Conservation (phyloP, 64 coral and sea anemone genomes). For the Pocillopora verrucosa region DNA sequence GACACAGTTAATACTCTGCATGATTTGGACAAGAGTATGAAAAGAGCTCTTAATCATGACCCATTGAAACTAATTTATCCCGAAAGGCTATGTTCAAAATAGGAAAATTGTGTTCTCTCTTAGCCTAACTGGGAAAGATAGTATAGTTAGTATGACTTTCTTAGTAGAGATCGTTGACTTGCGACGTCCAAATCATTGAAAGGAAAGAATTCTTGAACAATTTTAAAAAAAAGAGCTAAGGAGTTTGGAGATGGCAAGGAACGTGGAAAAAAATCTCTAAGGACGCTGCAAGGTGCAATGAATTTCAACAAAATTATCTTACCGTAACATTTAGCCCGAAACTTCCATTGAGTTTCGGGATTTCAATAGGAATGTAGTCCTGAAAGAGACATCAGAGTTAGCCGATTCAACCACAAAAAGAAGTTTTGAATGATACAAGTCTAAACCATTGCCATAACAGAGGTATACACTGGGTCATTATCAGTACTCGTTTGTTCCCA, state of each 20-base stretch:
- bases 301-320: slow-evolving; percentile 3
- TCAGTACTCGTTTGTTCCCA: too few species aligned
- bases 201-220: too few species aligned
- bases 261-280: neutral
- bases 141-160: too few species aligned
- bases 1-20: neutral
- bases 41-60: neutral
- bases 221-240: neutral
- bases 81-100: neutral
- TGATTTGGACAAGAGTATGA: neutral
- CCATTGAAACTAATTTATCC: neutral
- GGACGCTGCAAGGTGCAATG: neutral
- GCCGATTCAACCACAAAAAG: neutral
- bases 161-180: too few species aligned
- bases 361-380: slow-evolving; percentile 94
- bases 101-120: neutral
- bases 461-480: too few species aligned
- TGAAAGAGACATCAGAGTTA: slow-evolving; percentile 39
- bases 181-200: too few species aligned
- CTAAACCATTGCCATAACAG: too few species aligned
- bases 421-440: neutral
- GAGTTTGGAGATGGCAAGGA: neutral
- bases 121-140: too few species aligned
- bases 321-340: slow-evolving; percentile 97
- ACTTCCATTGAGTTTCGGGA: slow-evolving; percentile 97